These are phyloP conservation scores for Drosophila kikkawai DNA, from an alignment of 1,140 invertebrate species.

Conservation along the genomic window DNA sequence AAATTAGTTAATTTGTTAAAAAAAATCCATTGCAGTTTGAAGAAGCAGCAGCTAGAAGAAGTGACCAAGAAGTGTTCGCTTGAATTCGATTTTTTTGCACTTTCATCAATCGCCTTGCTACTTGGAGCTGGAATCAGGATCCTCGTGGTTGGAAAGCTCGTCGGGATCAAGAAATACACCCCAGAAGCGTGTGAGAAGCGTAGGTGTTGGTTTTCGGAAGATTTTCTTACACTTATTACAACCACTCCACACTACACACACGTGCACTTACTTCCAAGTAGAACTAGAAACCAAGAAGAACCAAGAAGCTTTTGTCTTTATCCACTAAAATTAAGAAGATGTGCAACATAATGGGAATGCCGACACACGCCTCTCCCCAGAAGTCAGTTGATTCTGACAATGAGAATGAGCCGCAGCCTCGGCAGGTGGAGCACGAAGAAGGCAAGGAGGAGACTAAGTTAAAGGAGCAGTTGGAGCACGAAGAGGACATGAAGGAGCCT, in stretches of 20 bases:
- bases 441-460: not conserved
- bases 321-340: conserved; percentile 84
- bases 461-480: not conserved
- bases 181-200: conserved; percentile 80
- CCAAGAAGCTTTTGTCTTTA: conserved; percentile 85
- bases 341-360: conserved; percentile 83
- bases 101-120: conserved; percentile 86
- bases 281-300: conserved; percentile 84
- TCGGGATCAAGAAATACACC: conserved; percentile 62
- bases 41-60: too few species aligned
- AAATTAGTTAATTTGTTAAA: not conserved
- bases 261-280: not conserved
- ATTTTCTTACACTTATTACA: not conserved
- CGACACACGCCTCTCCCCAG: conserved; percentile 75
- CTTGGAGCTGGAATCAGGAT: conserved; percentile 85
- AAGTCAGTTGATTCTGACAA: conserved; percentile 81
- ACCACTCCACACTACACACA: conserved; percentile 19
- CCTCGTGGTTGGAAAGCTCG: conserved; percentile 84
- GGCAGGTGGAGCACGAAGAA: not conserved
- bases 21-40: too few species aligned
- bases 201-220: conserved; percentile 14
- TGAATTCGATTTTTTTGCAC: not conserved
- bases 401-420: conserved; percentile 36
- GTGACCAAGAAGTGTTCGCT: too few species aligned
- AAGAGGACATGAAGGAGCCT: conserved; percentile 49